Percentiles rank a stretch among this genome's conserved stretches.
Evolutionary conservation across 2,888 invertebrate species (phyloP).

Genomic region (Muschampia plurimacula): DNA sequence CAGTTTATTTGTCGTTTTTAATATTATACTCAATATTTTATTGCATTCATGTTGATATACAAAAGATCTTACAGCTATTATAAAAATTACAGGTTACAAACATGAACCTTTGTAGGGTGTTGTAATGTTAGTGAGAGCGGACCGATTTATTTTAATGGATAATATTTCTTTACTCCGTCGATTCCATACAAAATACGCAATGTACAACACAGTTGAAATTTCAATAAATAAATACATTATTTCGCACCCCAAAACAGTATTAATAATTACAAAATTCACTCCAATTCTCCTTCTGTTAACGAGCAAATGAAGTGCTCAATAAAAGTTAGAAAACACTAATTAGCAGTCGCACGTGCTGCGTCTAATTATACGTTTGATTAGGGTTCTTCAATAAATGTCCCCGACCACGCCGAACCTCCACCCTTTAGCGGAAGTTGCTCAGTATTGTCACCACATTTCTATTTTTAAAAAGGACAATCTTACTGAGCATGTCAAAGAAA

Average conservation of each 20-base stretch:
- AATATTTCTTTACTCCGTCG: too few species aligned
- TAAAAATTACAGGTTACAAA: too few species aligned
- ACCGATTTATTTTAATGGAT: too few species aligned
- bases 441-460: neutral
- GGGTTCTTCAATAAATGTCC: conserved; percentile 43
- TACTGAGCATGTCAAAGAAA: neutral
- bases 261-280: conserved; percentile 14
- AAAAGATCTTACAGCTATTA: too few species aligned
- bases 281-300: conserved; percentile 4
- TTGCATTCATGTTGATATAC: too few species aligned
- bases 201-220: neutral
- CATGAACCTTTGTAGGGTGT: too few species aligned
- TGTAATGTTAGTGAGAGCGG: too few species aligned
- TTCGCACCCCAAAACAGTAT: conserved; percentile 2
- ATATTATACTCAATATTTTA: too few species aligned
- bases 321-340: conserved; percentile 32
- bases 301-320: conserved; percentile 11
- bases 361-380: conserved; percentile 46
- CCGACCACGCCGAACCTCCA: conserved; percentile 21
- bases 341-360: conserved; percentile 28
- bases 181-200: too few species aligned
- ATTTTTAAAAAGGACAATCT: neutral
- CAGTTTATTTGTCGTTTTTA: too few species aligned
- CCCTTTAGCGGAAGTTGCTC: neutral
- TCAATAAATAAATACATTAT: neutral